Conservation (phyloP, 2,113 vertebrate genomes). For the Marcusenius ussheri region DNA sequence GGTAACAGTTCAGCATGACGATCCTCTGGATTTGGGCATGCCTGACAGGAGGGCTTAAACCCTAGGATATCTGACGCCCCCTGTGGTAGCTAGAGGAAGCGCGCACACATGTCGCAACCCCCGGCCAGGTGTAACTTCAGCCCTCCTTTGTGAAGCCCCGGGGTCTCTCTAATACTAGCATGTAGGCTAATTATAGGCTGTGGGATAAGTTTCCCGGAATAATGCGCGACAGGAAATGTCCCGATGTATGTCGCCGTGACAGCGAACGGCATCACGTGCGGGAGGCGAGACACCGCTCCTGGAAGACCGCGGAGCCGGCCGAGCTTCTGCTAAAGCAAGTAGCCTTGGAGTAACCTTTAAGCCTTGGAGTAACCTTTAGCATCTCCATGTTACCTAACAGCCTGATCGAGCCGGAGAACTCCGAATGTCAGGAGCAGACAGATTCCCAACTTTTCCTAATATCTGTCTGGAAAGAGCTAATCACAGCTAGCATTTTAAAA, state of each 20-base stretch:
- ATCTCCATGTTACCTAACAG: neutral
- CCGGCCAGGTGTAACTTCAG: neutral
- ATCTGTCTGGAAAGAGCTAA: neutral
- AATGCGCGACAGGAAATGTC: neutral
- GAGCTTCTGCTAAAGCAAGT: neutral
- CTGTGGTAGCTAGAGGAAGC: neutral
- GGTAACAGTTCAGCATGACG: neutral
- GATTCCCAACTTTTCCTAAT: neutral
- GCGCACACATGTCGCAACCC: neutral
- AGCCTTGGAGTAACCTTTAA: neutral
- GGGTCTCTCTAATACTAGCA: neutral
- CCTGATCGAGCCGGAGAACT: neutral
- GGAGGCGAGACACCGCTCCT: neutral
- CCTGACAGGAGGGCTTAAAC: neutral
- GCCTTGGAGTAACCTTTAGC: neutral
- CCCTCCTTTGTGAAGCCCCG: neutral
- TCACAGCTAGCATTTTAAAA: neutral
- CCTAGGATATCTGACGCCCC: neutral
- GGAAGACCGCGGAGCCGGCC: neutral
- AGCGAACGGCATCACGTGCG: neutral
- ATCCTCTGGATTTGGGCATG: neutral
- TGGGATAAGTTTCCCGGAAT: neutral
- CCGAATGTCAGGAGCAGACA: neutral
- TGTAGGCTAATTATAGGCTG: neutral
- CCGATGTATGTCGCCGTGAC: neutral